Evolutionary conservation across 2,113 vertebrate genomes (phyloP).

Genomic region (Gracilinanus agilis): DNA sequence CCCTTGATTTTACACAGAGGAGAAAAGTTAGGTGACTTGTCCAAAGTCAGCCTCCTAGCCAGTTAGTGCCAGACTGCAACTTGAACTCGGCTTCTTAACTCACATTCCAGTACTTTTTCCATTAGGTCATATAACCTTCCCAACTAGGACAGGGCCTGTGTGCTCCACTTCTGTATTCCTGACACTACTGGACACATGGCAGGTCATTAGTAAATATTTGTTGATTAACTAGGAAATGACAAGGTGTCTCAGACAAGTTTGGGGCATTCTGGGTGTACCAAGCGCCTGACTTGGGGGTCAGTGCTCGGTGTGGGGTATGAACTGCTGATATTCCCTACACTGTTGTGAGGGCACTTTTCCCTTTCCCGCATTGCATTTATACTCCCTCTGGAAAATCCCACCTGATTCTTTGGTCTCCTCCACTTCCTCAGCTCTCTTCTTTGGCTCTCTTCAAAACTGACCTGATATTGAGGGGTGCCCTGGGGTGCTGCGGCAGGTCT

Average conservation of each 20-base stretch:
- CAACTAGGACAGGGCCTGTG: neutral
- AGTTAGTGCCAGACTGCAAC: neutral
- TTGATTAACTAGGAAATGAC: neutral
- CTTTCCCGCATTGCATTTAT: neutral
- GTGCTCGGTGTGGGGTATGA: neutral
- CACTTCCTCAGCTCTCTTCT: constrained; percentile 30
- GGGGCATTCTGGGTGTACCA: neutral
- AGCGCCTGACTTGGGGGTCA: neutral
- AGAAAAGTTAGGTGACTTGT: neutral
- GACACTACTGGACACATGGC: neutral
- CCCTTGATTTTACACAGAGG: neutral
- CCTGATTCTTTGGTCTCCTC: constrained; percentile 50
- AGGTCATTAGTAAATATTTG: neutral
- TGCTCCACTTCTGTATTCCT: neutral
- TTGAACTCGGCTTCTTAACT: neutral
- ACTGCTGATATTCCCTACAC: neutral
- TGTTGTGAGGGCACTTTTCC: neutral
- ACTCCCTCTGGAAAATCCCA: neutral
- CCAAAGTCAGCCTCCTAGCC: neutral
- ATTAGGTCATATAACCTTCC: neutral
- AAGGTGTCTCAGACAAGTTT: neutral
- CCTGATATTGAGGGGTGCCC: neutral
- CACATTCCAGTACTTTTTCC: neutral
- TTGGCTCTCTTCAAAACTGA: neutral
- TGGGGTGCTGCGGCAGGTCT: neutral